Percentiles rank a stretch among this genome's conserved stretches.
phyloP scores from a whole-genome alignment of 1,140 invertebrate species.

The Drosophila erecta region DNA sequence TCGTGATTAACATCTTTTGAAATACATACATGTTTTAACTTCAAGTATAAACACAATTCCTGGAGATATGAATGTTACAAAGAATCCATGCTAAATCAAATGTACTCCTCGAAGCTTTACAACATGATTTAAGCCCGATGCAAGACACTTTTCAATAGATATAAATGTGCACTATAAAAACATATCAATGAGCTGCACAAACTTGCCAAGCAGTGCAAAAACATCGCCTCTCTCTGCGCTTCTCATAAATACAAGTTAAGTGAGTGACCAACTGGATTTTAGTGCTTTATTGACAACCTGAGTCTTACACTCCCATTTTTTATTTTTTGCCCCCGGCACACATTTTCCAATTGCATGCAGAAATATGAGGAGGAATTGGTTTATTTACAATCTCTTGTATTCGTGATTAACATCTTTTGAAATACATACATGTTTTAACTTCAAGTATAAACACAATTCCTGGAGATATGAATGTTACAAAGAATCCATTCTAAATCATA shows the following conservation, averaged over 20 bases:
- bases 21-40: background rate
- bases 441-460: background rate
- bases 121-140: no score
- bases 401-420: background rate
- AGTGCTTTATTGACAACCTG: conserved; percentile 55
- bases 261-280: conserved; percentile 53
- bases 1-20: background rate
- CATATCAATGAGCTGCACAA: no score
- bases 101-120: no score
- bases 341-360: conserved; percentile 53
- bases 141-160: no score
- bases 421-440: background rate
- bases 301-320: conserved; percentile 40
- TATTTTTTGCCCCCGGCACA: conserved; percentile 10
- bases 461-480: background rate
- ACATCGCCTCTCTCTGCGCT: conserved; percentile 1
- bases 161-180: no score
- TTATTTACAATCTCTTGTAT: no score
- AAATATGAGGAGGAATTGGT: conserved; percentile 40
- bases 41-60: background rate
- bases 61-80: no score
- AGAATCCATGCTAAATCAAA: no score
- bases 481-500: background rate
- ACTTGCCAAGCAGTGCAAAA: conserved; percentile 1
- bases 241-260: conserved; percentile 46